Conservation (phyloP, 2,797 vertebrate species). For the Cottoperca gobio region DNA sequence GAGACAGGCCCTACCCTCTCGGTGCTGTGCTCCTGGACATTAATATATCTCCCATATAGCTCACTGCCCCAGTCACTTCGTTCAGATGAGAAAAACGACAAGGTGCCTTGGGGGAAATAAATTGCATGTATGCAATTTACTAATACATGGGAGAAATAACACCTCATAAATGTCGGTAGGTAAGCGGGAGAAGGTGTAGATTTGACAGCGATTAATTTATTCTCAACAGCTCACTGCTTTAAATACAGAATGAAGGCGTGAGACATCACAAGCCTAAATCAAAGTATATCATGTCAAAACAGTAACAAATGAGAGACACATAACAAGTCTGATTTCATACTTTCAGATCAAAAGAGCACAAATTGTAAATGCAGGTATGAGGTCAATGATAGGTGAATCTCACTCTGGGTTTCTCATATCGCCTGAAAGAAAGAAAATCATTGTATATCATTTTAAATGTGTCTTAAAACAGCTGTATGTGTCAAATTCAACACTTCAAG, state of each 20-base stretch:
- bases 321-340: background rate
- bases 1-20: conserved; percentile 75
- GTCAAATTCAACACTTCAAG: background rate
- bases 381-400: conserved; percentile 25
- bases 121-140: conserved; percentile 78
- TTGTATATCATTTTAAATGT: conserved; percentile 5
- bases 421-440: background rate
- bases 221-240: conserved; percentile 47
- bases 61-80: conserved; percentile 65
- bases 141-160: conserved; percentile 78
- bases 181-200: conserved; percentile 44
- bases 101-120: conserved; percentile 77
- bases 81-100: conserved; percentile 77
- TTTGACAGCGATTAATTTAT: conserved; percentile 73
- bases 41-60: conserved; percentile 82
- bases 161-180: conserved; percentile 69
- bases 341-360: background rate
- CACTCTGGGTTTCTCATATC: background rate
- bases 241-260: conserved; percentile 41
- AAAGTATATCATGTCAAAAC: conserved; percentile 28
- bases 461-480: background rate
- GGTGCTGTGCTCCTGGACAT: conserved; percentile 77
- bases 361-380: conserved; percentile 24
- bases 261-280: conserved; percentile 24
- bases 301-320: background rate